Percentiles rank a stretch among this genome's conserved stretches.
phyloP scores from a whole-genome alignment of 2,113 vertebrate species.

The Notothenia coriiceps region DNA sequence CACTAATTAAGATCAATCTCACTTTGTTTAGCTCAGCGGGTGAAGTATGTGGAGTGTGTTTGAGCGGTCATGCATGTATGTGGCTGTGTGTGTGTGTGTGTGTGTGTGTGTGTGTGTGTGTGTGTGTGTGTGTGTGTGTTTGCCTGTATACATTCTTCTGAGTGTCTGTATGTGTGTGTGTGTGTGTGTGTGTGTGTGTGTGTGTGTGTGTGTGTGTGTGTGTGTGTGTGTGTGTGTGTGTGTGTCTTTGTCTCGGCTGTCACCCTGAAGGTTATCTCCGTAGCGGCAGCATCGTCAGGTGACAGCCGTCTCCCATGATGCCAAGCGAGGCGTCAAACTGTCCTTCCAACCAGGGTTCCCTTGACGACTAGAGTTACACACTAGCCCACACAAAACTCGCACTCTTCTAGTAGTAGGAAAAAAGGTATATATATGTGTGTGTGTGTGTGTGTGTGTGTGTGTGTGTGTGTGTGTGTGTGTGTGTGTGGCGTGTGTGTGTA shows the following conservation, averaged over 20 bases:
- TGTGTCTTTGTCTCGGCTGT: constrained; percentile 90
- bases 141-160: constrained; percentile 44
- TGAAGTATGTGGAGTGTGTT: constrained; percentile 48
- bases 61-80: constrained; percentile 62
- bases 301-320: constrained; percentile 99
- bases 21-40: constrained; percentile 66
- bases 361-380: constrained; percentile 79
- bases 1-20: constrained; percentile 79
- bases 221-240: constrained; percentile 24
- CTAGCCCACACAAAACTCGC: constrained; percentile 43
- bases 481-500: constrained; percentile 36
- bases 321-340: constrained; percentile 95
- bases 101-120: constrained; percentile 24
- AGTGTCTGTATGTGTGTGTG: constrained; percentile 50
- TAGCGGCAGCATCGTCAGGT: constrained; percentile 93
- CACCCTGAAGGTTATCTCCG: constrained; percentile 98
- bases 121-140: constrained; percentile 52
- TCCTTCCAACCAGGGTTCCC: constrained; percentile 95
- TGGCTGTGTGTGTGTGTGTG: constrained; percentile 26
- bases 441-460: constrained; percentile 31
- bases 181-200: constrained; percentile 54
- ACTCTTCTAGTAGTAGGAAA: constrained; percentile 44
- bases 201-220: constrained; percentile 49
- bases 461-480: neutral
- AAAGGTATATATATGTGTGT: constrained; percentile 22